phyloP scores from a whole-genome alignment of 2,888 invertebrate genomes.

The Amiota mariae region DNA sequence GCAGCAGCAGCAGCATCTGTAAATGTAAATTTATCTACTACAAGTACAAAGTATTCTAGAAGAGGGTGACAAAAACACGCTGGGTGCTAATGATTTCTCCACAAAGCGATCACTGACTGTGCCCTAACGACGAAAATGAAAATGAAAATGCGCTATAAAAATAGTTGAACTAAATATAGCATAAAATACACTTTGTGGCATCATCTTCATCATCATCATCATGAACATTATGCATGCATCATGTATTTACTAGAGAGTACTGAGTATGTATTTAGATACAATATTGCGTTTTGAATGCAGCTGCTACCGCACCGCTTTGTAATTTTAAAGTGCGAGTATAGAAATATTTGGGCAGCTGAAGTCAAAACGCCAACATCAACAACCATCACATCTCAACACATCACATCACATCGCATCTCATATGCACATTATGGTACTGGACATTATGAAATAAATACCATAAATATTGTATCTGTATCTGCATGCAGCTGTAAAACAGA shows the following conservation, averaged over 20 bases:
- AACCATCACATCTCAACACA: neutral
- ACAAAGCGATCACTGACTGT: neutral
- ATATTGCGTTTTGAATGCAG: no score
- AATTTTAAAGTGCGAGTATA: conserved; percentile 18
- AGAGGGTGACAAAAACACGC: conserved; percentile 26
- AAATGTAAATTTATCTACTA: neutral
- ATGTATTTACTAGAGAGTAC: neutral
- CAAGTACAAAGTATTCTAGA: neutral
- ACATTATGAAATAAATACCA: neutral
- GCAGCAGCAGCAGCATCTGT: conserved; percentile 9
- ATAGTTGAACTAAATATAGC: conserved; percentile 19
- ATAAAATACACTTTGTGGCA: conserved; percentile 14
- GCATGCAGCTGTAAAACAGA: conserved; percentile 23
- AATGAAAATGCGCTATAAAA: conserved; percentile 14
- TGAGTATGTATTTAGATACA: no score
- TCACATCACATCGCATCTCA: neutral
- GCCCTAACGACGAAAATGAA: conserved; percentile 1
- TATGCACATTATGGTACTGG: no score
- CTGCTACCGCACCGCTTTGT: no score
- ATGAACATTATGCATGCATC: conserved; percentile 4
- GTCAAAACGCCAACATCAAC: conserved; percentile 9
- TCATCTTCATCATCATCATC: neutral
- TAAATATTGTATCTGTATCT: neutral
- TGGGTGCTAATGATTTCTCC: conserved; percentile 19
- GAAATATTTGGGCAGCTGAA: conserved; percentile 61